Conservation (phyloP, 2,113 vertebrate genomes). For the Ctenodactylus gundi region DNA sequence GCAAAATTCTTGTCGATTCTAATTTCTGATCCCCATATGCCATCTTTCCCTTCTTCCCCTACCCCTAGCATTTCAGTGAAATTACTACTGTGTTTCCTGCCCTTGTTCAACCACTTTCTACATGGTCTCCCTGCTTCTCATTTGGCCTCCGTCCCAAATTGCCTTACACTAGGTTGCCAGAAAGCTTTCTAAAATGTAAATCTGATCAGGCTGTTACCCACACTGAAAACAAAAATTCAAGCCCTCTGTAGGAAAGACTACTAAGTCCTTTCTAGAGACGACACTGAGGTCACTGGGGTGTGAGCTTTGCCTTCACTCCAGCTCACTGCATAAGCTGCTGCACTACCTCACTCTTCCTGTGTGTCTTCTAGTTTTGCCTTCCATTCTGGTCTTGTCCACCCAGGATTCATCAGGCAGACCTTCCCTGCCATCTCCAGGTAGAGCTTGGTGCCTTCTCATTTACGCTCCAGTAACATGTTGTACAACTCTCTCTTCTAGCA, state of each 20-base stretch:
- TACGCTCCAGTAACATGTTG: not conserved
- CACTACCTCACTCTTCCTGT: not conserved
- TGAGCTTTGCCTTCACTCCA: not conserved
- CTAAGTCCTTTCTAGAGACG: not conserved
- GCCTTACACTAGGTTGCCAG: not conserved
- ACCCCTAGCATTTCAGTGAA: not conserved
- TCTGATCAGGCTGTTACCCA: not conserved
- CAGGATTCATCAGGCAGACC: not conserved
- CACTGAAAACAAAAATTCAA: not conserved
- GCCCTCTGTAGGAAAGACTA: not conserved
- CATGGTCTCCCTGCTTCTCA: not conserved
- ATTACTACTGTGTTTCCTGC: not conserved
- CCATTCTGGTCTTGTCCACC: not conserved
- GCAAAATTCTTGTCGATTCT: not conserved
- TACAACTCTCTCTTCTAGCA: not conserved
- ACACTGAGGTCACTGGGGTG: not conserved
- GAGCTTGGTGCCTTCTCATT: not conserved
- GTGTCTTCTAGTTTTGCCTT: not conserved
- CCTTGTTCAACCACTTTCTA: not conserved
- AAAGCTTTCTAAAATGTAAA: constrained; percentile 11
- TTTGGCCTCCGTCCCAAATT: not conserved
- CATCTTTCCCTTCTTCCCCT: not conserved
- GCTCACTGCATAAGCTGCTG: not conserved
- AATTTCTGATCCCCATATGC: not conserved
- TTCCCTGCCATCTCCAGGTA: not conserved